phyloP scores from a whole-genome alignment of 2,888 invertebrate species.

The Drosophila rellima region DNA sequence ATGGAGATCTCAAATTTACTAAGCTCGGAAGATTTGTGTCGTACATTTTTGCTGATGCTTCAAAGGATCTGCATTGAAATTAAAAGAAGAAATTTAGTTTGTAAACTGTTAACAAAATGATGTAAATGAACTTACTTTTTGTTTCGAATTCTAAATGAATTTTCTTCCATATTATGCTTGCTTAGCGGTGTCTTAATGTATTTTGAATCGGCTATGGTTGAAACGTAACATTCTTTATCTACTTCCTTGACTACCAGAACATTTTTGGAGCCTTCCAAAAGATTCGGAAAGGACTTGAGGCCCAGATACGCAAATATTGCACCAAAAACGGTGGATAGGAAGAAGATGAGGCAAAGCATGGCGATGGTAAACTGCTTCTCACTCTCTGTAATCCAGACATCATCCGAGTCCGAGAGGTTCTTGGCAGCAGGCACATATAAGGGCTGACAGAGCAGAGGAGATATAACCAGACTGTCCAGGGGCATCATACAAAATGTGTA shows the following conservation, averaged over 20 bases:
- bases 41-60: conserved; percentile 5
- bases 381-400: conserved; percentile 63
- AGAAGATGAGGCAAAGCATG: conserved; percentile 76
- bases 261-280: conserved; percentile 81
- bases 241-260: conserved; percentile 78
- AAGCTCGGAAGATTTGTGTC: conserved; percentile 45
- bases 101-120: neutral
- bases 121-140: conserved; percentile 17
- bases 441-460: conserved; percentile 82
- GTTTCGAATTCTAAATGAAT: neutral
- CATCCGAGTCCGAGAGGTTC: conserved; percentile 2
- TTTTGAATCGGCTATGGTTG: conserved; percentile 74
- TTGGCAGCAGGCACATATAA: conserved; percentile 66
- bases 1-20: conserved; percentile 41
- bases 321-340: conserved; percentile 72
- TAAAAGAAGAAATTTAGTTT: conserved; percentile 1
- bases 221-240: conserved; percentile 65
- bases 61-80: conserved; percentile 38
- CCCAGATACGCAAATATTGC: conserved; percentile 77
- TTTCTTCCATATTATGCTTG: conserved; percentile 11
- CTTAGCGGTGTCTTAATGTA: conserved; percentile 39
- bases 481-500: conserved; percentile 83
- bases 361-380: conserved; percentile 79
- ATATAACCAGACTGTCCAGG: conserved; percentile 51
- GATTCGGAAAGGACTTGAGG: conserved; percentile 78